Conservation (phyloP, 1,140 invertebrate genomes). For the Dendroctonus valens region DNA sequence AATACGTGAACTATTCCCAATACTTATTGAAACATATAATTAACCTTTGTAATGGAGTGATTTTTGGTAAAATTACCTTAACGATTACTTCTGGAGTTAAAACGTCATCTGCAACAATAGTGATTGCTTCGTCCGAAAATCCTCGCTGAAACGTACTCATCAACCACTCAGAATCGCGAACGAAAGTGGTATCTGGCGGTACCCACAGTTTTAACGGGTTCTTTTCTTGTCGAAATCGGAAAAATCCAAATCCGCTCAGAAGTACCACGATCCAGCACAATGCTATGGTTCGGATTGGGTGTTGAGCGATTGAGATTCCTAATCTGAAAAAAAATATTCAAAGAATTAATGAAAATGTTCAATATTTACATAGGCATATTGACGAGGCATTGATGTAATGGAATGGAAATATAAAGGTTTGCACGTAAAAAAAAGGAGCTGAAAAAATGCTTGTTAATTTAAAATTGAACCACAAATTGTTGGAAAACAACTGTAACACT, state of each 20-base stretch:
- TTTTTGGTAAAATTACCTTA: slow-evolving; percentile 16
- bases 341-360: no score
- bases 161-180: slow-evolving; percentile 68
- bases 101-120: slow-evolving; percentile 67
- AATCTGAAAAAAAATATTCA: slow-evolving; percentile 51
- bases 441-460: no score
- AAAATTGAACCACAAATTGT: no score
- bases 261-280: slow-evolving; percentile 55
- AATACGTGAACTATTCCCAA: no score
- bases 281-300: slow-evolving; percentile 57
- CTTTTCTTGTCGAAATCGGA: slow-evolving; percentile 61
- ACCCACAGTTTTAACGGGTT: slow-evolving; percentile 76
- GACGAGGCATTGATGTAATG: no score
- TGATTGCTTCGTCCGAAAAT: slow-evolving; percentile 60
- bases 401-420: no score
- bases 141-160: slow-evolving; percentile 65
- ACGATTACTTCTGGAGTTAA: slow-evolving; percentile 57
- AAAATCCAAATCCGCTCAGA: slow-evolving; percentile 56
- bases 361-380: no score
- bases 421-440: no score
- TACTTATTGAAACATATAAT: no score
- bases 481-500: no score
- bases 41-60: no score
- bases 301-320: slow-evolving; percentile 52
- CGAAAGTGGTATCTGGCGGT: slow-evolving; percentile 64